phyloP scores from a whole-genome alignment of 2,113 vertebrate genomes.

The Pterophyllum scalare region DNA sequence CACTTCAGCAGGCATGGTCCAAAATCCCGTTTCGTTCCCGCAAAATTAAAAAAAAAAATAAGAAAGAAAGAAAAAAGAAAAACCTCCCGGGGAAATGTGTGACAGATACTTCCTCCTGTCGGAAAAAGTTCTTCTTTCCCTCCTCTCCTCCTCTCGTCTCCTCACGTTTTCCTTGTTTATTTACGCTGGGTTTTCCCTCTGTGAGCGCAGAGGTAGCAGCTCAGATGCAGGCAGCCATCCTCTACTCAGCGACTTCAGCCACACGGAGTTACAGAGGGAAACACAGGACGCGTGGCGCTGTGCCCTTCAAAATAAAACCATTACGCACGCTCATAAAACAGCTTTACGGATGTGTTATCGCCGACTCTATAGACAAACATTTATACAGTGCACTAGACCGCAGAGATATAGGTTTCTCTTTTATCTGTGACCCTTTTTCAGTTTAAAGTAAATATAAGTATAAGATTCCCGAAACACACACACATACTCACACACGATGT shows the following conservation, averaged over 20 bases:
- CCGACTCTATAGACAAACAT: background rate
- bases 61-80: slow-evolving; percentile 40
- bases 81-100: slow-evolving; percentile 29
- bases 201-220: slow-evolving; percentile 71
- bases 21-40: slow-evolving; percentile 58
- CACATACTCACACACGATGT: no score
- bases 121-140: slow-evolving; percentile 63
- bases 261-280: accelerated
- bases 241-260: slow-evolving; percentile 53
- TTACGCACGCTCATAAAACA: accelerated
- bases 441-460: no score
- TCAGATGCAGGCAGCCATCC: slow-evolving; percentile 80
- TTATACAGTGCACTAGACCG: no score
- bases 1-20: slow-evolving; percentile 88
- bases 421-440: no score
- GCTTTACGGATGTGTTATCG: background rate
- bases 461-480: no score
- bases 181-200: slow-evolving; percentile 60
- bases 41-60: slow-evolving; percentile 40
- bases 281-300: background rate
- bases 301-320: slow-evolving; percentile 51
- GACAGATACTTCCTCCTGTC: slow-evolving; percentile 53
- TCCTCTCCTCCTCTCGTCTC: slow-evolving; percentile 58
- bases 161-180: slow-evolving; percentile 51
- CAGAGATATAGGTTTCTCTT: no score